Base-by-base conservation (phyloP, 2,113 vertebrate species). In the Machaerirhynchus nigripectus region DNA sequence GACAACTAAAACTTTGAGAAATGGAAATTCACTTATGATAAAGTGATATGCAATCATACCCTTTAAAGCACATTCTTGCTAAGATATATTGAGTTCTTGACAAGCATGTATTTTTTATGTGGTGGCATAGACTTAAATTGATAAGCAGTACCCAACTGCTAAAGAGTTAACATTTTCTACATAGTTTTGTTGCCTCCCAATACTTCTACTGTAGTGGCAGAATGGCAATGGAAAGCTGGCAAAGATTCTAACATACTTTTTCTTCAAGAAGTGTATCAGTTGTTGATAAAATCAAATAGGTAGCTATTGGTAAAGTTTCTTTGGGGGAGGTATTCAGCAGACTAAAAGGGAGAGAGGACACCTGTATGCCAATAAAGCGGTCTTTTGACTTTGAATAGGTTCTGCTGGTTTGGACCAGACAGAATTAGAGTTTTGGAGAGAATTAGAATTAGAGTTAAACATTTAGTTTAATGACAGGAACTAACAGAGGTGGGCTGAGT, bases 251-350 rank as follows among this genome's bases (percentile, higher is more conserved):
- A 40, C 4, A 17, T 4, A 22, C 4, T 22, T 78, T 81, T 81
- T 42, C 42, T 78, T 81, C 46, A 69, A 63, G 10, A 77, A 75
- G 10, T 27, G 2, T 4, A 21, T 31, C 17, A 15, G 17, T 37
- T 15, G 3, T 26, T n/a, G 19, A 44, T 31, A 46, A 87, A 74
- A 65, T 56, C 13, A 69, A 74, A 24, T 2, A 6, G 2, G 9
- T 61, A 60, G 9, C 4, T 68, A 19, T 27, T 35, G 14, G 6
- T 64, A 46, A 60, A n/a, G 8, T 46, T 59, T 55, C 26, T 85
- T 14, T 47, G 22, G 3, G 40, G 44, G 11, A 59, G 11, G 3
- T 55, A 61, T 82, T 53, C 0, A 0, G 6, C 19, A 61, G 31
- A 70, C 16, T 63, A 35, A 79, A 65, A 46, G 9, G 7, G 11